These are phyloP conservation scores for Chaenogobius annularis DNA, from an alignment of 2,113 vertebrate genomes.

Conservation along the genomic window DNA sequence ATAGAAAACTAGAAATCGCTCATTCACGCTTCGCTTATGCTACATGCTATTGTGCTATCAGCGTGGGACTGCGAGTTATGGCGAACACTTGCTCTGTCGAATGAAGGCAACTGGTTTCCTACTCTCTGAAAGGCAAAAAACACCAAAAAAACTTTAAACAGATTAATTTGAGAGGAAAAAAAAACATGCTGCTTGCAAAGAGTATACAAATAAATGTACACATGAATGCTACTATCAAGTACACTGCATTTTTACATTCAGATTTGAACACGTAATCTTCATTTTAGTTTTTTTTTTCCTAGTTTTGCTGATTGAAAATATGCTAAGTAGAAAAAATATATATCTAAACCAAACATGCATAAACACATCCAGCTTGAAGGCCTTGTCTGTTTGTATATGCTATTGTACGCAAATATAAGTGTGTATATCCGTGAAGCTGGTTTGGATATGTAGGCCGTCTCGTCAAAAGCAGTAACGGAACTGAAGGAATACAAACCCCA, in stretches of 20 bases:
- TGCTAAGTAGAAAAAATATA: conserved; percentile 1
- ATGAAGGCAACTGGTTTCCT: conserved; percentile 2
- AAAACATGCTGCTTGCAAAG: not conserved
- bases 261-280: not conserved
- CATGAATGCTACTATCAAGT: not conserved
- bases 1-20: not conserved
- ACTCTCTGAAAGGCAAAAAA: not conserved
- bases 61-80: not conserved
- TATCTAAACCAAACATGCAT: not conserved
- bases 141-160: not conserved
- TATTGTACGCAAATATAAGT: conserved; percentile 1
- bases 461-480: conserved; percentile 1
- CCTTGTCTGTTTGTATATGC: not conserved
- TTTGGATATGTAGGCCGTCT: not conserved
- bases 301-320: not conserved
- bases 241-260: not conserved
- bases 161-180: not conserved
- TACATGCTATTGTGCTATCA: conserved; percentile 4
- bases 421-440: conserved; percentile 1
- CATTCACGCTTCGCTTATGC: not conserved
- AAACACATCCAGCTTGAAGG: conserved; percentile 1
- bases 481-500: not conserved
- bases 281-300: not conserved
- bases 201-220: not conserved
- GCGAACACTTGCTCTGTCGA: not conserved